A percentile compares a stretch with the other conserved stretches of the same genome.
Evolutionary conservation across 1,140 invertebrate genomes (phyloP).

Genomic region (Drosophila jambulina): DNA sequence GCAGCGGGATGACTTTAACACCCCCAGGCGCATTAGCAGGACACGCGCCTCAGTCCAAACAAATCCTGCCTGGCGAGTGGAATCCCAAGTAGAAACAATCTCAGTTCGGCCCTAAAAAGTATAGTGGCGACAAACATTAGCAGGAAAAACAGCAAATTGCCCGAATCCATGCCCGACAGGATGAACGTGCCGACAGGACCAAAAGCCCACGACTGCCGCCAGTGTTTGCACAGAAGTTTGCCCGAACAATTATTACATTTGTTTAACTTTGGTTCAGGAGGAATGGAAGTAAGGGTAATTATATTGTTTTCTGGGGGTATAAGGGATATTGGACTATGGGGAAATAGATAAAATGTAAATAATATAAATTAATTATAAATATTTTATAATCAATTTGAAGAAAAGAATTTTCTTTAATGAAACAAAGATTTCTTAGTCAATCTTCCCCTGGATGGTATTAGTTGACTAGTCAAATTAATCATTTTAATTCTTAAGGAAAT

Average conservation of each 20-base stretch:
- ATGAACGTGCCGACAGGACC: constrained; percentile 50
- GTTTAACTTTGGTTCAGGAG: constrained; percentile 67
- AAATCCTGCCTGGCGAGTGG: constrained; percentile 24
- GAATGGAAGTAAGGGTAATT: constrained; percentile 51
- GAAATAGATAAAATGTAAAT: neutral
- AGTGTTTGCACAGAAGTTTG: constrained; percentile 77
- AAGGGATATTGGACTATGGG: neutral
- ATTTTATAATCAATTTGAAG: neutral
- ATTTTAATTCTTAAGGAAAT: neutral
- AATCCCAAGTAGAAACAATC: constrained; percentile 68
- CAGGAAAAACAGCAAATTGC: constrained; percentile 74
- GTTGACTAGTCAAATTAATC: neutral
- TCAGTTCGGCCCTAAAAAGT: constrained; percentile 59
- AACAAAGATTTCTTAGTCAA: neutral
- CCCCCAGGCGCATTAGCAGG: constrained; percentile 72
- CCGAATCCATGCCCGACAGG: constrained; percentile 60
- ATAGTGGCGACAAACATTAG: constrained; percentile 61
- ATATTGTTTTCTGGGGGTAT: neutral
- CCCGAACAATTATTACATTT: constrained; percentile 81
- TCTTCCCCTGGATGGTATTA: rapidly evolving
- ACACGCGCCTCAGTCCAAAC: constrained; percentile 63
- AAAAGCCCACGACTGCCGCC: constrained; percentile 46
- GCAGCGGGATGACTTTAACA: constrained; percentile 70
- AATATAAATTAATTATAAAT: neutral
- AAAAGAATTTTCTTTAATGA: neutral